Evolutionary conservation across 2,113 vertebrate species (phyloP).

Genomic region (Scomber japonicus): DNA sequence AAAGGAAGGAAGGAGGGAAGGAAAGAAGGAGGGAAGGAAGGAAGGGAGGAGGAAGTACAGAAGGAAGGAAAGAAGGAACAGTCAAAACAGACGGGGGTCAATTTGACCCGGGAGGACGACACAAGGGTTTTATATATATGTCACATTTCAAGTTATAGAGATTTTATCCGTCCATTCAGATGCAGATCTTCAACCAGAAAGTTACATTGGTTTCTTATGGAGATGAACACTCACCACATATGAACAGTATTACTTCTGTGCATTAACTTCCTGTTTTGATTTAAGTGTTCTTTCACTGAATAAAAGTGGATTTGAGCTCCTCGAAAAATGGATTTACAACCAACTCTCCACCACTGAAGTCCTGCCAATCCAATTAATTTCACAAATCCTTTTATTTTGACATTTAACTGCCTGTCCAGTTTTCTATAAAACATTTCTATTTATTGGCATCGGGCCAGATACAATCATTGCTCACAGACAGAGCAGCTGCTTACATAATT

Average conservation of each 20-base stretch:
- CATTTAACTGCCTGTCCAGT: constrained; percentile 34
- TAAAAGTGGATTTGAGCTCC: constrained; percentile 7
- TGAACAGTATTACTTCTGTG: constrained; percentile 7
- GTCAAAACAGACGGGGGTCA: no score
- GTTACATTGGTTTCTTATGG: not conserved
- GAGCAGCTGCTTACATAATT: constrained; percentile 17
- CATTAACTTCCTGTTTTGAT: constrained; percentile 18
- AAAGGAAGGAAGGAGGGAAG: no score
- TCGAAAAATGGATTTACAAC: constrained; percentile 24
- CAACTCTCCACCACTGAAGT: constrained; percentile 41
- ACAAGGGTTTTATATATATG: no score
- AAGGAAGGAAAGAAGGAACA: no score
- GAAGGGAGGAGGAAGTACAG: no score
- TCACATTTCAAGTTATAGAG: no score
- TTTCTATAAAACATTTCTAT: constrained; percentile 31
- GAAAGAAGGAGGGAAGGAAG: no score
- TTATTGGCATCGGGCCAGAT: constrained; percentile 52
- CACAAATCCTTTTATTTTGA: constrained; percentile 50
- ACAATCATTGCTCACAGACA: constrained; percentile 29
- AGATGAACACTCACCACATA: not conserved
- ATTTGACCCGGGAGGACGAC: no score
- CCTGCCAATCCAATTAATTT: constrained; percentile 70
- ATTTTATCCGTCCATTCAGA: no score
- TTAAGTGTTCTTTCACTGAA: constrained; percentile 10
- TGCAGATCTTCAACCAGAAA: not conserved